phyloP scores from a whole-genome alignment of 2,797 vertebrate genomes.

The Pseudomugil gertrudae region DNA sequence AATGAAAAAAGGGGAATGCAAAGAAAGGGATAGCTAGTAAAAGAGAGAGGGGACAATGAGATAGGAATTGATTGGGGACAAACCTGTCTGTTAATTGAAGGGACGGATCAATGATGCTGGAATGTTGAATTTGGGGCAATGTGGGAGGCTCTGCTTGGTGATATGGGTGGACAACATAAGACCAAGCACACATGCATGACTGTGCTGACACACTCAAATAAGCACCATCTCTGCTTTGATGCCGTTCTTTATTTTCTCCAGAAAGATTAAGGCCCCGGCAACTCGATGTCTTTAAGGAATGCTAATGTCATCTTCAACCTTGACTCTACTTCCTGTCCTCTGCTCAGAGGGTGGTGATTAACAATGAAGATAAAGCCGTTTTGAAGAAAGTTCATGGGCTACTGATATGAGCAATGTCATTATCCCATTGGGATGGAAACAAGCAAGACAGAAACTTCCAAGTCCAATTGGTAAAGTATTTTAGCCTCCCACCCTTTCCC shows the following conservation, averaged over 20 bases:
- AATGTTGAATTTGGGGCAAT: conserved; percentile 70
- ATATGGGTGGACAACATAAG: conserved; percentile 32
- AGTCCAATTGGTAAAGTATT: background rate
- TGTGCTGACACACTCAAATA: conserved; percentile 56
- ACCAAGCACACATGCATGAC: conserved; percentile 32
- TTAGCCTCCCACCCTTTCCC: conserved; percentile 3
- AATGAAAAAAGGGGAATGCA: conserved; percentile 58
- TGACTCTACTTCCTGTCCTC: conserved; percentile 46
- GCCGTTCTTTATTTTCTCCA: conserved; percentile 80
- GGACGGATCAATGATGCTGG: conserved; percentile 68
- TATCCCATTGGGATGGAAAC: conserved; percentile 35
- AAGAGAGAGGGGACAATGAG: conserved; percentile 39
- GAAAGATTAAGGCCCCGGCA: conserved; percentile 81
- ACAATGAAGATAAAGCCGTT: conserved; percentile 50
- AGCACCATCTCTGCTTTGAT: conserved; percentile 80
- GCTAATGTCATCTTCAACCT: conserved; percentile 68
- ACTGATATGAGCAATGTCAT: conserved; percentile 72
- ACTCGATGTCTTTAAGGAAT: conserved; percentile 80
- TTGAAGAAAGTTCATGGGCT: conserved; percentile 56
- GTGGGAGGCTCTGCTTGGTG: conserved; percentile 31
- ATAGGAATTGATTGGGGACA: conserved; percentile 76
- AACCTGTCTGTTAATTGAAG: conserved; percentile 73
- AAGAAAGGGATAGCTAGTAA: conserved; percentile 43
- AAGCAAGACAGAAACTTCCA: conserved; percentile 34
- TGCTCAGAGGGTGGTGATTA: conserved; percentile 67